Conservation (phyloP, 2,888 invertebrate genomes). For the Geophilus truncorum region DNA sequence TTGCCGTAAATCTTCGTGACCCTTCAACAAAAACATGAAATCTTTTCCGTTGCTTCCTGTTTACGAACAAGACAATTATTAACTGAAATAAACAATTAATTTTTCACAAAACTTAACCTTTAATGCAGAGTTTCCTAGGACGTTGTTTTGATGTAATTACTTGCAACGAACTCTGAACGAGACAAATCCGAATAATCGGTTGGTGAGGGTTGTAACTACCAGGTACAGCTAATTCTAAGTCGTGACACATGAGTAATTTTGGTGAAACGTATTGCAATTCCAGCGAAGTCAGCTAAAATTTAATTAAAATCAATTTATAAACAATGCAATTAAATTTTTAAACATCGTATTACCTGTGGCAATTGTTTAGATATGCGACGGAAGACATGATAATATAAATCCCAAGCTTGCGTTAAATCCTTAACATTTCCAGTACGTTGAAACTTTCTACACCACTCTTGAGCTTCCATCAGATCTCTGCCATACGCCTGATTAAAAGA, state of each 20-base stretch:
- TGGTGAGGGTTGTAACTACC: constrained; percentile 95
- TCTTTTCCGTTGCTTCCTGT: constrained; percentile 94
- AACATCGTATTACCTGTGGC: constrained; percentile 54
- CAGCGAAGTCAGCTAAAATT: constrained; percentile 66
- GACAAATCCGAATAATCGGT: constrained; percentile 78
- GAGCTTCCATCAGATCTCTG: constrained; percentile 86
- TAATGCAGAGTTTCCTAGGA: constrained; percentile 87
- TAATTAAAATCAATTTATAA: neutral
- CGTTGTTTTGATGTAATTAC: constrained; percentile 98
- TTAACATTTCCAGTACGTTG: constrained; percentile 72
- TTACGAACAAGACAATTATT: constrained; percentile 35
- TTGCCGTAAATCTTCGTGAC: constrained; percentile 97
- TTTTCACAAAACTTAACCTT: constrained; percentile 51
- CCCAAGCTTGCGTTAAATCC: constrained; percentile 98
- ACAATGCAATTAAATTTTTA: neutral
- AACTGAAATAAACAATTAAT: neutral
- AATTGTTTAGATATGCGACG: constrained; percentile 91
- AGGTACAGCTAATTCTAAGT: constrained; percentile 93
- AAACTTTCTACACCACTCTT: constrained; percentile 85
- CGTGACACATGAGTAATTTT: constrained; percentile 71
- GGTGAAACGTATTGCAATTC: constrained; percentile 91
- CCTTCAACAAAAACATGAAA: constrained; percentile 96
- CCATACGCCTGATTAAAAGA: constrained; percentile 96
- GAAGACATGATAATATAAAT: constrained; percentile 97
- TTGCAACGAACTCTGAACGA: constrained; percentile 85